Evolutionary conservation across 2,888 invertebrate species (phyloP), one percentile per base, ranked within the genome.

Genomic region (Cephalotes varians): DNA sequence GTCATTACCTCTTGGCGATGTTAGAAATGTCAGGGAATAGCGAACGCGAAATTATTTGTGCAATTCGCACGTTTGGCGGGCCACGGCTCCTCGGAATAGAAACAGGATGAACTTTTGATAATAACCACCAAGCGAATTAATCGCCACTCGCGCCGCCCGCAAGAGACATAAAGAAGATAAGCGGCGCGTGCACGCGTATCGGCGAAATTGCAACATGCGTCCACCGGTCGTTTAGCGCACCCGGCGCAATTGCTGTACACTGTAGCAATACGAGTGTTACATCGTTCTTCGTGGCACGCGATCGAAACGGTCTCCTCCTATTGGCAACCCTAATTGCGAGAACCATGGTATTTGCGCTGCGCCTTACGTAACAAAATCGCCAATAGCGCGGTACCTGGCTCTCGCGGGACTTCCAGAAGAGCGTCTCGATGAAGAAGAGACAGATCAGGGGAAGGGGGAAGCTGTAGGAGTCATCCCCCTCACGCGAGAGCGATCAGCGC

Each of bases 201-300:
- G 82, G 83, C 84, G 37, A 72, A 80, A 80, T 90, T 90, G 85
- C 90, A 81, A 90, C 90, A 90, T 83, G 83, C 85, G 85, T 86
- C 86, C 85, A 87, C 83, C 87, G 84, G 83, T 87, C 87, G 86
- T 85, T 86, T 81, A 85, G 83, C 81, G 84, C 67, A 80, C 84
- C 60, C 81, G 84, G 69, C 67, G 88, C 87, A 88, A 88, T 88
- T 88, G 88, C 88, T 15, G 28, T 86, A 88, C 84, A 88, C 84
- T 88, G 85, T 88, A 87, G 90, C 90, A 89, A 88, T 82, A 85
- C 86, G 87, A 90, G 44, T 69, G 83, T 90, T 89, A 85, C 90
- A 87, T 86, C 87, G 90, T 86, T 86, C 79, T 83, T 65, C 87
- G 85, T 86, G 87, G 90, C 91, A 92, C 92, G 92, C 92, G 91